A percentile compares a stretch with the other conserved stretches of the same genome.
Conservation (phyloP, 2,888 invertebrate genomes). For the Ligdia adustata region DNA sequence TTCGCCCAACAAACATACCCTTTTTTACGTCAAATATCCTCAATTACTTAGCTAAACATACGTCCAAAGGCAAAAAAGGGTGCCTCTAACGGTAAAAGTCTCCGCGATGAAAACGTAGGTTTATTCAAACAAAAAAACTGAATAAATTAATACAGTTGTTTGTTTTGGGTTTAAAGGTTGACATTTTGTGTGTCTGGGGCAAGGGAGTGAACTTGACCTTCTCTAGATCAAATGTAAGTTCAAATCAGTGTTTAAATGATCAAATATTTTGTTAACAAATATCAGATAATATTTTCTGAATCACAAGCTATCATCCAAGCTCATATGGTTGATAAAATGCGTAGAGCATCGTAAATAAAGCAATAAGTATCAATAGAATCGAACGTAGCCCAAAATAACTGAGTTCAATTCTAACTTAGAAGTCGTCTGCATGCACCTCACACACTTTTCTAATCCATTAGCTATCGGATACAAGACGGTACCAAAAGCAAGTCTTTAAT, state of each 20-base stretch:
- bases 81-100: constrained; percentile 29
- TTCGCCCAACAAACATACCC: constrained; percentile 35
- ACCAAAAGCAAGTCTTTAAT: constrained; percentile 4
- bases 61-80: constrained; percentile 36
- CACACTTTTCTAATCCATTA: constrained; percentile 18
- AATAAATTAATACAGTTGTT: constrained; percentile 17
- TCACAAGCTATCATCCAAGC: no score
- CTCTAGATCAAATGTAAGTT: no score
- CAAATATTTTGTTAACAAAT: no score
- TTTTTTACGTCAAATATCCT: constrained; percentile 39
- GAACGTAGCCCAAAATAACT: not conserved
- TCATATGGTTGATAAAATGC: not conserved
- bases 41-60: constrained; percentile 34
- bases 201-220: no score
- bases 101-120: constrained; percentile 22
- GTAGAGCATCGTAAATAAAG: constrained; percentile 2
- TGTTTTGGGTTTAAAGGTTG: not conserved
- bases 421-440: constrained; percentile 7
- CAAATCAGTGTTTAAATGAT: no score
- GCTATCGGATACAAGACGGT: constrained; percentile 15
- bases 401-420: not conserved
- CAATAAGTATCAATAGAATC: not conserved
- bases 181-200: no score
- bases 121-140: constrained; percentile 19
- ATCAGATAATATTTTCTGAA: no score